These are phyloP conservation scores for Patella depressa DNA, from an alignment of 2,888 invertebrate species.

Conservation along the genomic window DNA sequence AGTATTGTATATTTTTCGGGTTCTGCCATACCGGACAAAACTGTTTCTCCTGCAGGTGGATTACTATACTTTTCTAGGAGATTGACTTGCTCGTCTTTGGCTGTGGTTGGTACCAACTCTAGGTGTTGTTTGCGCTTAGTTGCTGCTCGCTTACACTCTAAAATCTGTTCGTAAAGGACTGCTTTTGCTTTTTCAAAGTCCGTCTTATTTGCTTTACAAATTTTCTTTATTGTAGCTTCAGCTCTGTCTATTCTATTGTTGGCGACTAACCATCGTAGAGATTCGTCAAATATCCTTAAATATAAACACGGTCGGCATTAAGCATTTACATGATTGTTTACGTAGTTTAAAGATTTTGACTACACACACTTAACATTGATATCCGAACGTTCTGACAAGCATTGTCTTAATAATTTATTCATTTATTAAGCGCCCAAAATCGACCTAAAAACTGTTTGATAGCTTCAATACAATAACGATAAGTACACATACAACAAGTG, in stretches of 20 bases:
- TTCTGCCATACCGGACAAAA: not conserved
- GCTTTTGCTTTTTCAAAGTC: constrained; percentile 35
- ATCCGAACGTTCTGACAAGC: too few relatives aligned
- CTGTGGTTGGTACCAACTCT: constrained; percentile 1
- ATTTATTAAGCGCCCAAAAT: too few relatives aligned
- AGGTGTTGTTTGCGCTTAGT: constrained; percentile 8
- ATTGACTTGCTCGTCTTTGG: not conserved
- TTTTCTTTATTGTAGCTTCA: constrained; percentile 42
- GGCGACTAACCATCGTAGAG: constrained; percentile 56
- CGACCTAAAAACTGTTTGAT: too few relatives aligned
- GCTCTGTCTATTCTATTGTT: constrained; percentile 48
- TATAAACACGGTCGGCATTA: too few relatives aligned
- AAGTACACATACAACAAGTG: too few relatives aligned
- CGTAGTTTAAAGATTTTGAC: not conserved
- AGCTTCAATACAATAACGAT: too few relatives aligned
- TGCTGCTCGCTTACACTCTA: not conserved
- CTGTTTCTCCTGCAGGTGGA: not conserved
- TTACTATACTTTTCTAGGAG: not conserved
- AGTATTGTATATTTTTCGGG: constrained; percentile 39
- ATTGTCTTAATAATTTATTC: too few relatives aligned
- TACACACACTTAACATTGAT: not conserved
- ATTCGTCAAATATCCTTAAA: constrained; percentile 59
- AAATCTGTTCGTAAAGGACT: not conserved
- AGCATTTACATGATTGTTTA: not conserved
- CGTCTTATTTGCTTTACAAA: constrained; percentile 43